These are phyloP conservation scores for Lithophane ornitopus DNA, from an alignment of 2,888 invertebrate genomes.

Conservation along the genomic window DNA sequence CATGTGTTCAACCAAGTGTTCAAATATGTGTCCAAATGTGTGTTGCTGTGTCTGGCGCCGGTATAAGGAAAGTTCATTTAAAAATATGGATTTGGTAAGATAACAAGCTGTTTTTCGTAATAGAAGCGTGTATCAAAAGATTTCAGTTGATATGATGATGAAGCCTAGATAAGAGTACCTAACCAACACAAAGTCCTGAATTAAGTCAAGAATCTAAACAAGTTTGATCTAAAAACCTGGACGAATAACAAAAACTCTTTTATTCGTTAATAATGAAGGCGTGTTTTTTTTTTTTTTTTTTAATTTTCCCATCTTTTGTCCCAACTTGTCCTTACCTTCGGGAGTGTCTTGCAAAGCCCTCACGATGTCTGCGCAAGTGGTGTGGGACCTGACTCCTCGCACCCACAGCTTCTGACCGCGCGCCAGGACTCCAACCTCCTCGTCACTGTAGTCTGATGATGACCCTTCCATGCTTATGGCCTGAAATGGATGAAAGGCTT, in stretches of 20 bases:
- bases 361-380: constrained; percentile 95
- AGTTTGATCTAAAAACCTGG: not conserved
- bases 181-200: not conserved
- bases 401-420: constrained; percentile 95
- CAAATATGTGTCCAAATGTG: too few species aligned
- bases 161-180: not conserved
- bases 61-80: not conserved
- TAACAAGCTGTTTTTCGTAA: not conserved
- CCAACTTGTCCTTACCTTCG: constrained; percentile 78
- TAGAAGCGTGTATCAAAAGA: not conserved
- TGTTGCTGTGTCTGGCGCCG: too few species aligned
- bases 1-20: too few species aligned
- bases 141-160: not conserved
- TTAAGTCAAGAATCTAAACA: not conserved
- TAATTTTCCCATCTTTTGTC: not conserved
- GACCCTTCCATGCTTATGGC: constrained; percentile 85
- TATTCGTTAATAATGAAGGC: too few species aligned
- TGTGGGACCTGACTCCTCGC: constrained; percentile 93
- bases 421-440: constrained; percentile 94
- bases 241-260: not conserved
- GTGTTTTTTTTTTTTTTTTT: too few species aligned
- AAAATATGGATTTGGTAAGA: not conserved
- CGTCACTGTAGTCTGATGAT: constrained; percentile 91
- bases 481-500: constrained; percentile 32
- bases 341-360: constrained; percentile 91